phyloP scores from a whole-genome alignment of 2,888 invertebrate genomes.

The Lobophora halterata region DNA sequence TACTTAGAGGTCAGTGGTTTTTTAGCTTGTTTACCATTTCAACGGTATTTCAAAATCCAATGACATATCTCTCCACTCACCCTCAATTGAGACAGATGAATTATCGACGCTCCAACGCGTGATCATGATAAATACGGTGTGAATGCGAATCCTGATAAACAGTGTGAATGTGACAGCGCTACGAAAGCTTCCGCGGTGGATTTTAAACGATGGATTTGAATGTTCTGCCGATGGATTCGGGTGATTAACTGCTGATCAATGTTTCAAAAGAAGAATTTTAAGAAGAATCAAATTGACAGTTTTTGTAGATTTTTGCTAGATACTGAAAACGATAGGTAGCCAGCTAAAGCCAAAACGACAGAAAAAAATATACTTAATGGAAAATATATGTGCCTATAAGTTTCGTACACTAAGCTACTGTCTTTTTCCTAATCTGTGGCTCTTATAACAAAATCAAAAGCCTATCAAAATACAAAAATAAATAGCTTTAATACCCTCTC shows the following conservation, averaged over 20 bases:
- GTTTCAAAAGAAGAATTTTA: conserved; percentile 1
- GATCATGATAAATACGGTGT: conserved; percentile 69
- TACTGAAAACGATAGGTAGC: too few relatives aligned
- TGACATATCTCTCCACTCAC: conserved; percentile 36
- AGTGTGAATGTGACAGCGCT: conserved; percentile 49
- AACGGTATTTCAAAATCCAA: background rate
- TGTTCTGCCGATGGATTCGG: conserved; percentile 23
- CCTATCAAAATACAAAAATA: conserved; percentile 7
- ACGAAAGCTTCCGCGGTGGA: conserved; percentile 39
- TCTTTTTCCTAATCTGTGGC: too few relatives aligned
- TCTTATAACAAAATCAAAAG: conserved; percentile 6
- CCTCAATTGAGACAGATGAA: conserved; percentile 69
- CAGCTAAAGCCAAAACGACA: too few relatives aligned
- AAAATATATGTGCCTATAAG: background rate
- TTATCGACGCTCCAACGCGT: conserved; percentile 56
- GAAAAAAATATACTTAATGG: too few relatives aligned
- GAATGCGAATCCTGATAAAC: too few relatives aligned
- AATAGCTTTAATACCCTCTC: conserved; percentile 23
- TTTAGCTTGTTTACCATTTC: too few relatives aligned
- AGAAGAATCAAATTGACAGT: background rate
- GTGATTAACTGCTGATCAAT: conserved; percentile 15
- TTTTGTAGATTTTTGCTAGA: background rate
- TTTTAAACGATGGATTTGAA: conserved; percentile 38
- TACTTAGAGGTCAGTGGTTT: too few relatives aligned
- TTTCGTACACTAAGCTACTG: too few relatives aligned